Evolutionary conservation across 1,140 invertebrate genomes (phyloP), one percentile per base, ranked within the genome.

Genomic region (Drosophila varians): DNA sequence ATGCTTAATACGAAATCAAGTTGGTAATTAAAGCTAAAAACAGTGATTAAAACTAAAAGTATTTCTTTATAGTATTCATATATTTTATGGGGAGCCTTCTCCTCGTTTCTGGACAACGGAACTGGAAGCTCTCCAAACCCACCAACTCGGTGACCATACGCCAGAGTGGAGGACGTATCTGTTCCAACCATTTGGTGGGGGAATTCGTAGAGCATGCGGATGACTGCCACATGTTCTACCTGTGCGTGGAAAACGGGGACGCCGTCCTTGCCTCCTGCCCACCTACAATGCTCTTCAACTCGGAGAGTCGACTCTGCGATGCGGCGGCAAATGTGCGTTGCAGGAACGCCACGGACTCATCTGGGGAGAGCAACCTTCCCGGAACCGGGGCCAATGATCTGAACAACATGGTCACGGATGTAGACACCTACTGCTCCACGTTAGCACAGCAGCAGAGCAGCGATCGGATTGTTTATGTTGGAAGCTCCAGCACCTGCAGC

Each of bases 191-290:
- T 12, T 49, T 70, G 36, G 40, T 60, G 9, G 88, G 88, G 4
- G 86, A 84, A 8, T 90, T 90, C 46, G 88, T 86, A 25, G 54
- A 65, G 49, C 80, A 90, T 42, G 43, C 84, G 0, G 66, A 82
- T 16, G 84, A 90, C 8, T 90, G 89, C 25, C 72, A 72, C 4
- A 47, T 82, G 48, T 90, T 90, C 25, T 90, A 83, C 47, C 52
- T 89, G 11, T 90, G 89, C 66, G 66, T 82, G 26, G 80, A 90
- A 7, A 72, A 84, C 4, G 88, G 88, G 1, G 88, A 90, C 49
- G 79, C 75, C 8, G 80, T 89, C 12, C 40, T 86, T 23, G 89
- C 89, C 14, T 74, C 79, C 0, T 90, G 89, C 40, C 89, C 89
- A 11, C 70, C 61, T 3, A 89, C 77, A 2, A 90, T 90, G 89